Conservation (phyloP, 2,888 invertebrate genomes). For the Apeira syringaria region DNA sequence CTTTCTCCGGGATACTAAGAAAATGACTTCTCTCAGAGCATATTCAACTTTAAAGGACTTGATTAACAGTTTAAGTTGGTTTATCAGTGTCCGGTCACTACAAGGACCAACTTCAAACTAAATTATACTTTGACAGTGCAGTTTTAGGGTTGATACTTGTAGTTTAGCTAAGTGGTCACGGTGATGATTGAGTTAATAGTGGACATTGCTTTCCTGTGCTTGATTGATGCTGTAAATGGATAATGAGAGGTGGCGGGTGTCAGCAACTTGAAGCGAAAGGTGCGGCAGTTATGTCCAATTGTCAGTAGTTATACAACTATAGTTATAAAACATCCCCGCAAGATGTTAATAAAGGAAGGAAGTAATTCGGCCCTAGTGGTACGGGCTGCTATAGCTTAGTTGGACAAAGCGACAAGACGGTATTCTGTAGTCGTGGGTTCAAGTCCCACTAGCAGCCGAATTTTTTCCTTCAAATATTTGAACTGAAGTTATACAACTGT, state of each 20-base stretch:
- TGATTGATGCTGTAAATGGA: constrained; percentile 22
- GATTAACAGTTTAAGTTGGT: constrained; percentile 3
- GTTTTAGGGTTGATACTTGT: constrained; percentile 11
- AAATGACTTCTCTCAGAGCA: neutral
- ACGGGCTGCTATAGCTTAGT: no score
- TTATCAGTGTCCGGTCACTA: neutral
- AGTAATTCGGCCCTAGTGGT: no score
- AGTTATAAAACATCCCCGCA: no score
- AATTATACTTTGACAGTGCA: no score
- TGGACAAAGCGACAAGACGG: no score
- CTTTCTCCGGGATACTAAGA: constrained; percentile 8
- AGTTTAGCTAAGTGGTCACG: constrained; percentile 8
- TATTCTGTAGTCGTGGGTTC: no score
- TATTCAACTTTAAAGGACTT: neutral
- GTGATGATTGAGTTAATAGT: constrained; percentile 21
- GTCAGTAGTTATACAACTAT: no score
- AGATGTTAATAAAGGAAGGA: no score
- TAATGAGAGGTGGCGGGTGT: constrained; percentile 15
- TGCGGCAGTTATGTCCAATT: neutral
- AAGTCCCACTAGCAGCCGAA: no score
- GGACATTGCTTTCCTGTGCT: constrained; percentile 19
- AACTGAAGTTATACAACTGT: no score
- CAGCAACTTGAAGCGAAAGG: neutral
- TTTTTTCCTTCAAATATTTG: no score
- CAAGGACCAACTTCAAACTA: no score